Base-by-base conservation (phyloP, 2,113 vertebrate genomes). In the Meleagris gallopavo region DNA sequence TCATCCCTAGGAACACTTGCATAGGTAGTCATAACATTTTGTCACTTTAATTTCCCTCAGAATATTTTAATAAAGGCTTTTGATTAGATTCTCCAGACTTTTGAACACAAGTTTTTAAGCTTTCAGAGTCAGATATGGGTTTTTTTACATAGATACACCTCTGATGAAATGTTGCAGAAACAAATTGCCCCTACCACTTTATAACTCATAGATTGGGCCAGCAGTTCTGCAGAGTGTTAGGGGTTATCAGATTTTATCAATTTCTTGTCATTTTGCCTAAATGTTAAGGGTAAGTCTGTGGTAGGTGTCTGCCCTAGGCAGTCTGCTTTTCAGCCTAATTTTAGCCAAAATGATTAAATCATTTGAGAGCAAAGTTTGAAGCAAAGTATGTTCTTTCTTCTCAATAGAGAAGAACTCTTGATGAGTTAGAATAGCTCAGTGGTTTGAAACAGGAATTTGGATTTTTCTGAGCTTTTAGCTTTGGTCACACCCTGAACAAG, bases 351-450 rank as follows among this genome's bases (percentile, higher is more conserved):
- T 4, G 22, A 6, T 50, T 30, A 25, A 40, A 27, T 81, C 29
- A 4, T 71, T 54, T 41, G 30, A 13, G 43, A 52, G 57, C 19
- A 11, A 22, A n/a, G 41, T 12, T 30, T 27, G 50, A 66, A 62
- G 55, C 48, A 34, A 24, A 45, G 25, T 5, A 27, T 21, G 64
- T 67, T 70, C 43, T 46, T 71, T 18, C 43, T 71, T 58, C 52
- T 29, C 70, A 2, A 38, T 21, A 21, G 27, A 34, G 36, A 69
- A 36, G 55, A n/a, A 54, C 24, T 1, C 2, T 12, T 10, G 50
- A 1, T 34, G 6, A 15, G 16, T 27, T 7, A 1, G 48, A 57
- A 27, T 1, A 2, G 38, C 0, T 7, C 61, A 29, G 22, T 8
- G 62, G 17, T 54, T 40, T 62, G 55, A 40, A 58, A 34, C 5